These are phyloP conservation scores for Osmerus eperlanus DNA, from an alignment of 2,113 vertebrate genomes.

Conservation along the genomic window DNA sequence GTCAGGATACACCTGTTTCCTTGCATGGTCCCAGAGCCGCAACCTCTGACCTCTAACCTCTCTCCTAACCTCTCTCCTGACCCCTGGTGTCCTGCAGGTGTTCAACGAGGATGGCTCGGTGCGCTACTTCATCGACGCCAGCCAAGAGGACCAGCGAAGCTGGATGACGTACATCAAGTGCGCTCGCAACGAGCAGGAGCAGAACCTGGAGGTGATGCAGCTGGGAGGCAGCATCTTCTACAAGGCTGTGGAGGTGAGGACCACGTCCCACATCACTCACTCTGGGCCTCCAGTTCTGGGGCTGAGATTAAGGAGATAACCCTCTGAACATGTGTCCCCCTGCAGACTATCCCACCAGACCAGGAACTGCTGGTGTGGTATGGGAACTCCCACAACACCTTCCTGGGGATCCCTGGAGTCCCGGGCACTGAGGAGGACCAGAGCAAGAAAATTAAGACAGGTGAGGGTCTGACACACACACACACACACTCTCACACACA, in stretches of 20 bases:
- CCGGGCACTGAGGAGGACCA: slow-evolving; percentile 89
- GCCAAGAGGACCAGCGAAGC: slow-evolving; percentile 96
- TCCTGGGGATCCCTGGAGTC: slow-evolving; percentile 93
- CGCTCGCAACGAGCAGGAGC: slow-evolving; percentile 93
- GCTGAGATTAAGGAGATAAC: too few species aligned
- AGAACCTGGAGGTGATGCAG: slow-evolving; percentile 96
- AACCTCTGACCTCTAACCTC: background rate
- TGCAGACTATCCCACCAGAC: slow-evolving; percentile 92
- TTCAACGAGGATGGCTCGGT: slow-evolving; percentile 92
- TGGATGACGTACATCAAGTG: slow-evolving; percentile 99
- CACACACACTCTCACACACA: background rate
- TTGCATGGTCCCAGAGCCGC: background rate
- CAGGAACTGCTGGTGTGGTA: slow-evolving; percentile 98
- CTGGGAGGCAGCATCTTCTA: slow-evolving; percentile 97
- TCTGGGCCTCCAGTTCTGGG: slow-evolving; percentile 77
- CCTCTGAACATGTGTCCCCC: background rate
- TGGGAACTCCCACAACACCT: slow-evolving; percentile 92
- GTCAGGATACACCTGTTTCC: background rate
- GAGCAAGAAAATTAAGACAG: slow-evolving; percentile 89
- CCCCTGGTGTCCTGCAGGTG: slow-evolving; percentile 68
- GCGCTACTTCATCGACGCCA: slow-evolving; percentile 91
- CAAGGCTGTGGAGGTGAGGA: slow-evolving; percentile 88
- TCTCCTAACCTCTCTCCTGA: background rate
- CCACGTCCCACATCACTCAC: background rate
- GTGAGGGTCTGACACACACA: slow-evolving; percentile 61